Percentiles rank a stretch among this genome's conserved stretches.
Conservation (phyloP, 2,888 invertebrate genomes). For the Rutpela maculata region DNA sequence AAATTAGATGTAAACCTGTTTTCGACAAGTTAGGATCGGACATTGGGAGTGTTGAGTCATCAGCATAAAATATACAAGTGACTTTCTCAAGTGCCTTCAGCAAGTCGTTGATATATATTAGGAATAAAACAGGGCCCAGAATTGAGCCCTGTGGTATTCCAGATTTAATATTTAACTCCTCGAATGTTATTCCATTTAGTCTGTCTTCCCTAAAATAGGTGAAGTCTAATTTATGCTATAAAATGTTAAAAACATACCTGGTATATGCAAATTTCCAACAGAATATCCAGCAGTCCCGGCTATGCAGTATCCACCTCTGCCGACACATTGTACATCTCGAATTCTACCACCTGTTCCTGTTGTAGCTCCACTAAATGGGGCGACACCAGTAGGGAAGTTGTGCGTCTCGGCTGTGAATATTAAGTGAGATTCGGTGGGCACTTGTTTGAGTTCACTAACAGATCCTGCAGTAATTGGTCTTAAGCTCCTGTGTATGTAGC, state of each 20-base stretch:
- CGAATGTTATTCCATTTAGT: too few species aligned
- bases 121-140: too few species aligned
- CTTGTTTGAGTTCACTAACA: conserved; percentile 77
- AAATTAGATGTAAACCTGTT: too few species aligned
- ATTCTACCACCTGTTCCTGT: conserved; percentile 98
- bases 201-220: too few species aligned
- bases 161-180: too few species aligned
- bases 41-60: too few species aligned
- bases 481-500: conserved; percentile 84
- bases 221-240: too few species aligned
- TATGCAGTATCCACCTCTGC: conserved; percentile 94
- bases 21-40: too few species aligned
- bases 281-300: conserved; percentile 98
- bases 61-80: too few species aligned
- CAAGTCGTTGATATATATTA: too few species aligned
- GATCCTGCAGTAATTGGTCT: conserved; percentile 81
- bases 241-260: conserved; percentile 77
- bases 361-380: conserved; percentile 98
- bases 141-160: too few species aligned
- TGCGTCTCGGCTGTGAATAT: conserved; percentile 99
- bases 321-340: conserved; percentile 96
- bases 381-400: conserved; percentile 98
- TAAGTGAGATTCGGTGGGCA: conserved; percentile 84
- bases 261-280: conserved; percentile 93
- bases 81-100: too few species aligned